These are phyloP conservation scores for Linyphia triangularis DNA, from an alignment of 2,888 invertebrate genomes.

Conservation along the genomic window DNA sequence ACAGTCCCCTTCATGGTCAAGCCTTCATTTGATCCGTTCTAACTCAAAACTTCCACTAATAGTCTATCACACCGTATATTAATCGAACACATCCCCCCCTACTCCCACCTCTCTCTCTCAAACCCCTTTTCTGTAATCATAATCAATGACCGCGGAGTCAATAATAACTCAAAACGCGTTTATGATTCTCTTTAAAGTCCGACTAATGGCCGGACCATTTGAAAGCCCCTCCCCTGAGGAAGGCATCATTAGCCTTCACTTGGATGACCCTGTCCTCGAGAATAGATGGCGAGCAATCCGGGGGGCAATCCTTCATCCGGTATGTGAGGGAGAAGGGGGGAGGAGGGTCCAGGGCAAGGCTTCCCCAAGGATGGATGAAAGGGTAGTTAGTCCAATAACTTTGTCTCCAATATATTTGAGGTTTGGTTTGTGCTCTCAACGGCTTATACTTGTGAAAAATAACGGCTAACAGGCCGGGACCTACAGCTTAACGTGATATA, in stretches of 20 bases:
- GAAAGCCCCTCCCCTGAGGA: constrained; percentile 47
- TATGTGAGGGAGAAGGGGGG: not conserved
- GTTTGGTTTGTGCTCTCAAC: no score
- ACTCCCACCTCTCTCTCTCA: no score
- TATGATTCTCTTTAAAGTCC: constrained; percentile 71
- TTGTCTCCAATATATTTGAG: no score
- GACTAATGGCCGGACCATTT: constrained; percentile 69
- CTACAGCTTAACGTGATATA: no score
- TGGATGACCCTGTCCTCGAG: constrained; percentile 46
- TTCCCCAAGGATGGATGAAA: not conserved
- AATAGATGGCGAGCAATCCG: constrained; percentile 33
- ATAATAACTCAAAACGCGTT: constrained; percentile 70
- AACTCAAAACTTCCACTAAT: not conserved
- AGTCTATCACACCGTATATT: not conserved
- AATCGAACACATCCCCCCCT: not conserved
- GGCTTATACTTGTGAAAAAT: no score
- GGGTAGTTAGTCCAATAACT: no score
- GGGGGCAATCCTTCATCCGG: constrained; percentile 59
- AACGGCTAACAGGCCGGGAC: no score
- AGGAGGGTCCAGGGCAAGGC: not conserved
- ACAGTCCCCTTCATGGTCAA: not conserved
- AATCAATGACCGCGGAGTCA: constrained; percentile 63
- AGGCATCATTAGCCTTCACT: constrained; percentile 59
- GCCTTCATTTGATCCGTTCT: not conserved
- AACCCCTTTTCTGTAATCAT: constrained; percentile 46